phyloP scores from a whole-genome alignment of 64 coral and sea anemone genomes.

The Dendronephthya gigantea region DNA sequence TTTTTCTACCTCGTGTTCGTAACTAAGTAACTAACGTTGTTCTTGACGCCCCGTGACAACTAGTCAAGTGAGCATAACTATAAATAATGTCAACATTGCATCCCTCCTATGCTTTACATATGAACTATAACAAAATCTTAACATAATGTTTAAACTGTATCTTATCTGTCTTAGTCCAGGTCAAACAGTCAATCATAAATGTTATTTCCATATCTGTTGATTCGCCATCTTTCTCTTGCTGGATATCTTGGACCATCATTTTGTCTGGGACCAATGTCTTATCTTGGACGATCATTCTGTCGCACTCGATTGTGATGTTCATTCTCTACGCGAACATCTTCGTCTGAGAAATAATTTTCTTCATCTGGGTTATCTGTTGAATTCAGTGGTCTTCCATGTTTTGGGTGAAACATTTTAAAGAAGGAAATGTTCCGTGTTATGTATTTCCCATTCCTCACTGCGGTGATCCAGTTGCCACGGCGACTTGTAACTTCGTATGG shows the following conservation, averaged over 20 bases:
- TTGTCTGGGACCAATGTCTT: too few relatives aligned
- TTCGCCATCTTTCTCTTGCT: not conserved
- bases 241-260: not conserved
- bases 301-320: too few relatives aligned
- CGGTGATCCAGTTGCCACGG: not conserved
- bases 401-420: not conserved
- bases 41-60: too few relatives aligned
- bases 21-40: too few relatives aligned
- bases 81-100: constrained; percentile 7
- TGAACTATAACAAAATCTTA: not conserved
- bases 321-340: too few relatives aligned
- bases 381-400: too few relatives aligned
- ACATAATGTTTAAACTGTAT: not conserved
- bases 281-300: too few relatives aligned
- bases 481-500: not conserved
- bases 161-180: not conserved
- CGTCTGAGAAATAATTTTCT: too few relatives aligned
- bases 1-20: too few relatives aligned
- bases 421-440: not conserved
- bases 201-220: not conserved
- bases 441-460: not conserved
- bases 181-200: not conserved
- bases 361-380: too few relatives aligned
- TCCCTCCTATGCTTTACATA: not conserved
- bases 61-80: too few relatives aligned